Conservation (phyloP, 2,797 vertebrate genomes). For the Knipowitschia caucasica region DNA sequence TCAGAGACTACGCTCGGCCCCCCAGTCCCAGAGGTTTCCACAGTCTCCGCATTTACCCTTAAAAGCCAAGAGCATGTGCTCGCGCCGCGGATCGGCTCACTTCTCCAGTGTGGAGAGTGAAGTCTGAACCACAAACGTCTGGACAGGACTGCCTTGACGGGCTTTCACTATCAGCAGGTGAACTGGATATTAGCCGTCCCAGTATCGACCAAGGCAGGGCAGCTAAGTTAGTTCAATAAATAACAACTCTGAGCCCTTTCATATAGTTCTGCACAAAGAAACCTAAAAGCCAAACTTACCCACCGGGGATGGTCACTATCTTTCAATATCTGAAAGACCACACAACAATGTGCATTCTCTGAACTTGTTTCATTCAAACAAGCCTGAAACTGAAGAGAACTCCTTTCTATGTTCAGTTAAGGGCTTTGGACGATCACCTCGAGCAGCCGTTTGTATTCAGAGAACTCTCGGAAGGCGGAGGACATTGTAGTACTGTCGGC, state of each 20-base stretch:
- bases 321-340: slow-evolving; percentile 58
- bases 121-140: slow-evolving; percentile 75
- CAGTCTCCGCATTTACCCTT: slow-evolving; percentile 80
- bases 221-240: slow-evolving; percentile 37
- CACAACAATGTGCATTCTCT: slow-evolving; percentile 41
- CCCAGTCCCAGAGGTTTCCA: slow-evolving; percentile 78
- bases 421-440: slow-evolving; percentile 57
- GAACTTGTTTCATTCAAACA: slow-evolving; percentile 33
- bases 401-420: slow-evolving; percentile 37
- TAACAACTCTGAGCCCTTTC: slow-evolving; percentile 50
- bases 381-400: slow-evolving; percentile 38
- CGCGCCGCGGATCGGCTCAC: slow-evolving; percentile 85
- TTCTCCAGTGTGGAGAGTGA: slow-evolving; percentile 94
- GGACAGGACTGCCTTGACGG: slow-evolving; percentile 20
- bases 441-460: slow-evolving; percentile 58
- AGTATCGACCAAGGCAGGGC: slow-evolving; percentile 31
- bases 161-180: slow-evolving; percentile 17
- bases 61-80: slow-evolving; percentile 87
- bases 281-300: slow-evolving; percentile 54
- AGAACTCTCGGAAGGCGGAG: slow-evolving; percentile 73
- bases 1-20: slow-evolving; percentile 81
- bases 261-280: slow-evolving; percentile 65
- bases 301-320: slow-evolving; percentile 37
- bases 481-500: slow-evolving; percentile 68
- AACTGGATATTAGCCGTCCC: slow-evolving; percentile 36